These are phyloP conservation scores for Tinamus guttatus DNA, from an alignment of 2,113 vertebrate genomes.

Conservation along the genomic window DNA sequence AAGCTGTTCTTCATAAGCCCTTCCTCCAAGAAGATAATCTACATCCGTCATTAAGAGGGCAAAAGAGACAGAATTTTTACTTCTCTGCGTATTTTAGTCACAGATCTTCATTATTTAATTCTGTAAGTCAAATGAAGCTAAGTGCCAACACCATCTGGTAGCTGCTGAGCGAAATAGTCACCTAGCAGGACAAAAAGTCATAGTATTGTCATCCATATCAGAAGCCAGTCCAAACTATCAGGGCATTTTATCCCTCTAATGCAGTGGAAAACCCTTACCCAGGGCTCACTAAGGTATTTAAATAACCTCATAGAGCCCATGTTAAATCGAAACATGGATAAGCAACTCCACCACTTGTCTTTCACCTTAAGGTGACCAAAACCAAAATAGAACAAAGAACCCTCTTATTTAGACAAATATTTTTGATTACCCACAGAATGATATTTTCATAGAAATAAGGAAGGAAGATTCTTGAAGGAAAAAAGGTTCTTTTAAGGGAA, in stretches of 20 bases:
- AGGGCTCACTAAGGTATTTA: background rate
- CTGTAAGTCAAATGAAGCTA: background rate
- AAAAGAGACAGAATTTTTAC: background rate
- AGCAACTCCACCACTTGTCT: background rate
- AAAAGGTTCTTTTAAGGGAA: background rate
- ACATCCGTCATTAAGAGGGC: background rate
- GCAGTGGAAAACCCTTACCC: background rate
- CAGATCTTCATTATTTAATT: background rate
- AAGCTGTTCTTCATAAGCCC: background rate
- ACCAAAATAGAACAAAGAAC: background rate
- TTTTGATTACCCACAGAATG: background rate
- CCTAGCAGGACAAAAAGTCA: background rate
- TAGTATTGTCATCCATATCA: background rate
- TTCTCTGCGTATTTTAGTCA: background rate
- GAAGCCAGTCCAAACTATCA: background rate
- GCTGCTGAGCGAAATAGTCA: background rate
- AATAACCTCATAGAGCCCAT: background rate
- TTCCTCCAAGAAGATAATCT: background rate
- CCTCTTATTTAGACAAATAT: accelerated
- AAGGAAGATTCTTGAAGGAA: background rate
- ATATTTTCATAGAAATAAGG: background rate
- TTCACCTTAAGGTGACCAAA: background rate
- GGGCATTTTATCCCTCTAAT: background rate
- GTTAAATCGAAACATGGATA: background rate
- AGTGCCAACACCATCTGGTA: background rate